Percentiles rank a stretch among this genome's conserved stretches.
Evolutionary conservation across 2,888 invertebrate genomes (phyloP).

Genomic region (Crematogaster levior): DNA sequence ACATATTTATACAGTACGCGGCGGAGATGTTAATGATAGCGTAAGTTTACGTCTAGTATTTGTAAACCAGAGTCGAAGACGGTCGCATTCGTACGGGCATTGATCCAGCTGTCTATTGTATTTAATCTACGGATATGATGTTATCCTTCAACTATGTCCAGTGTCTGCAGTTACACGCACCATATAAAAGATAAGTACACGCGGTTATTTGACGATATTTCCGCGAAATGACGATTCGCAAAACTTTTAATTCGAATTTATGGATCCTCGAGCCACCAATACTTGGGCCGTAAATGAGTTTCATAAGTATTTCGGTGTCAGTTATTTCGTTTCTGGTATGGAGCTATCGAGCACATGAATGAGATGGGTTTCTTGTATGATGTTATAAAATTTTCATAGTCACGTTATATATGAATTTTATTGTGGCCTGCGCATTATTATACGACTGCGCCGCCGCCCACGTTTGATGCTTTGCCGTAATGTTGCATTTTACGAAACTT

Average conservation of each 20-base stretch:
- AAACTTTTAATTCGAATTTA: slow-evolving; percentile 37
- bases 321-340: slow-evolving; percentile 17
- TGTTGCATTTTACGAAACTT: slow-evolving; percentile 37
- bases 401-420: slow-evolving; percentile 47
- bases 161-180: neutral
- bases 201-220: neutral
- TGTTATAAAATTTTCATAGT: slow-evolving; percentile 61
- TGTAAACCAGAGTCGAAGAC: slow-evolving; percentile 53
- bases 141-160: slow-evolving; percentile 2
- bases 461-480: slow-evolving; percentile 35
- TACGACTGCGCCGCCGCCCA: slow-evolving; percentile 15
- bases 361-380: slow-evolving; percentile 27
- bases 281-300: neutral
- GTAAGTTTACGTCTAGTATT: slow-evolving; percentile 73
- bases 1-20: slow-evolving; percentile 64
- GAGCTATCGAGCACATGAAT: neutral
- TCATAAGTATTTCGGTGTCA: slow-evolving; percentile 36
- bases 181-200: slow-evolving; percentile 11
- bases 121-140: slow-evolving; percentile 41
- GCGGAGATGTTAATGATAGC: slow-evolving; percentile 74
- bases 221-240: slow-evolving; percentile 15
- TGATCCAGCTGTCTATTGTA: slow-evolving; percentile 60
- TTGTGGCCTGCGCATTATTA: slow-evolving; percentile 46
- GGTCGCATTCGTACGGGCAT: slow-evolving; percentile 51
- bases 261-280: neutral